Evolutionary conservation across 2,797 vertebrate genomes (phyloP), one percentile per base, ranked within the genome.

Genomic region (Centropyge bicolor): DNA sequence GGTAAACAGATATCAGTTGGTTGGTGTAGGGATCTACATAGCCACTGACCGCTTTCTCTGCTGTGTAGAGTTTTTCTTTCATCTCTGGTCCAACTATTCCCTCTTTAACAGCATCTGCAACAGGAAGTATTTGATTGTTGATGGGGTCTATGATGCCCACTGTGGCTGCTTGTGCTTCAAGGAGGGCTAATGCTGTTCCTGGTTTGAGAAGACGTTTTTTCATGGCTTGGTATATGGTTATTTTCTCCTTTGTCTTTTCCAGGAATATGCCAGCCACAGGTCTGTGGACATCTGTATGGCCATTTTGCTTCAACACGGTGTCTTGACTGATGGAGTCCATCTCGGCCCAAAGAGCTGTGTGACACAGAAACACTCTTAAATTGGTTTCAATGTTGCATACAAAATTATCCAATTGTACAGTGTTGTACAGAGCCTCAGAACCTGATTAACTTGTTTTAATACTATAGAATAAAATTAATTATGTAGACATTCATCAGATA

Each of bases 111-210:
- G 98, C 97, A 38, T 98, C 96, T 77, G 93, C 92, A 77, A 99
- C 96, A 0, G 96, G 93, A 88, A 97, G 88, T 81, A 95, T 96
- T 67, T 90, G 92, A 57, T 97, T 97, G 74, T 96, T 97, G 82
- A 97, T 92, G 2, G 97, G 97, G 86, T 99, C 97, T 0, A 98
- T 80, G 16, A 99, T 96, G 0, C 98, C 97, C 0, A 94, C 96
- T 0, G 97, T 98, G 81, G 97, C 97, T 0, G 97, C 97, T 91
- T 99, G 98, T 0, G 98, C 98, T 91, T 99, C 97, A 62, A 99
- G 93, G 13, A 99, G 92, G 81, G 97, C 97, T 0, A 98, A 95
- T 0, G 97, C 97, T 0, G 97, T 98, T 78, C 95, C 97, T 0
- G 96, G 95, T 24, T 96, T 95, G 41, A 99, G 96, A 73, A 99